Evolutionary conservation across 2,113 vertebrate species (phyloP), one percentile per base, ranked within the genome.

Genomic region (Lates calcarifer): DNA sequence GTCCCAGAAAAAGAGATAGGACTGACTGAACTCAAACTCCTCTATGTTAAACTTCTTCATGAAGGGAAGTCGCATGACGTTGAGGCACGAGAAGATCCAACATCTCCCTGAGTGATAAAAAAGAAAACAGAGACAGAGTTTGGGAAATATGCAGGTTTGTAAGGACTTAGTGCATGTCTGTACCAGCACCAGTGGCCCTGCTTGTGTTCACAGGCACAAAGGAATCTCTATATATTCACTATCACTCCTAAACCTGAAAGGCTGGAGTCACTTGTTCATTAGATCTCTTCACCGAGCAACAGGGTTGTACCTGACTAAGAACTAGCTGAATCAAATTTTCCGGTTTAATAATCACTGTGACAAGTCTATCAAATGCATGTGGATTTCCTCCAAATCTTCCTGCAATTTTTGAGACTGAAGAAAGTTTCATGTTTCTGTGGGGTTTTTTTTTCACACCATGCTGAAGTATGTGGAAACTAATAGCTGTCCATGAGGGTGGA

Each of bases 21-120:
- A 96, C 81, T 99, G 98, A 94, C 98, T 99, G 94, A 99, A 99
- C 86, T 99, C 98, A 94, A 99, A 99, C 94, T 99, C 98, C 90
- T 99, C 98, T 47, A 98, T 95, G 92, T 98, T 99, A 87, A 97
- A 96, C 77, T 97, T 98, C 95, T 97, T 99, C 96, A 99, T 99
- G 93, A 99, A 97, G 43, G 98, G 98, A 93, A 99, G 96, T 87
- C 98, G 96, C 96, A 99, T 97, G 73, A 97, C 97, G 55, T 99
- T 99, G 93, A 99, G 96, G 90, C 98, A 99, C 80, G 98, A 98
- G 87, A 99, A 99, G 90, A 99, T 99, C 98, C 98, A 99, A 94
- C 98, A 99, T 91, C 97, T 96, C 89, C 98, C 98, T 99, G 71
- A 64, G 49, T 87, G 92, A 73, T 3, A 26, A 83, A 79, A 79